Base-by-base conservation (phyloP, 2,888 invertebrate genomes). In the Bombylius discolor region DNA sequence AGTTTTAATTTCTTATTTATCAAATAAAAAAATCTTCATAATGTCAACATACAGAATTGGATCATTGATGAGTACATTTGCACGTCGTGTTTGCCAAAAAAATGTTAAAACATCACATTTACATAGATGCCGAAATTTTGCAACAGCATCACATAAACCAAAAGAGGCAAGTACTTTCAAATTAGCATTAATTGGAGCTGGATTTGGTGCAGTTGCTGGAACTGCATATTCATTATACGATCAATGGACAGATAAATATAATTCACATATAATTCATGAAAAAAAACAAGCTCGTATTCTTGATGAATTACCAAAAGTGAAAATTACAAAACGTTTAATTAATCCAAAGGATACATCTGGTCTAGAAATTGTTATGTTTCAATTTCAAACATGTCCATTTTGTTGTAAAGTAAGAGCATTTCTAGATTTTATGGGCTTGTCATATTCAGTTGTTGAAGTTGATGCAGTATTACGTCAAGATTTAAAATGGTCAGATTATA, bases 341-440 rank as follows among this genome's bases (percentile, higher is more conserved):
- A 83, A 80, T 67, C 79, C 83, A 0, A 74, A 78, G 5, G 89
- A 90, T 67, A 74, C 68, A 1, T 78, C 78, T 49, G 84, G 85
- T 34, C 74, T 94, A 56, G 85, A 92, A 63, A 74, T 99, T 49
- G 86, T 90, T 0, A 77, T 99, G 23, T 99, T 90, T 69, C 99
- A 99, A 77, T 99, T 95, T 70, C 89, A 95, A 66, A 95, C 95
- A 0, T 99, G 98, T 68, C 98, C 98, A 1, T 98, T 97, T 73
- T 97, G 97, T 74, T 96, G 95, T 69, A 98, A 97, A 78, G 73
- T 74, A 4, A 79, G 96, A 58, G 87, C 92, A 0, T 90, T 87
- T 70, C 77, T 99, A 12, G 97, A 99, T 73, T 93, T 87, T 64
- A 83, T 87, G 70, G 96, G 97, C 2, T 81, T 98, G 56, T 89